Conservation (phyloP, 1,140 invertebrate genomes). For the Drosophila sucinea region DNA sequence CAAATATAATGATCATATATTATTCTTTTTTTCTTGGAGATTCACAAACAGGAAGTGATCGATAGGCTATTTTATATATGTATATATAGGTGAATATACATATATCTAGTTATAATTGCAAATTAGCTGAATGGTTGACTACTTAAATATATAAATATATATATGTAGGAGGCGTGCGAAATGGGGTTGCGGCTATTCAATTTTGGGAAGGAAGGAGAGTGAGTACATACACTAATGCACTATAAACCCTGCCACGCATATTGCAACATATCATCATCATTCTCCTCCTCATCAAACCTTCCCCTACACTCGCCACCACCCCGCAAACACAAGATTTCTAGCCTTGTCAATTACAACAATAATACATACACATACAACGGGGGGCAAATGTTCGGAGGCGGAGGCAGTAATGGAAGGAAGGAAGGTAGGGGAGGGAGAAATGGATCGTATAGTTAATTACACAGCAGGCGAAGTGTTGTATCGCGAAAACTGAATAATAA, state of each 20-base stretch:
- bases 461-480: not conserved
- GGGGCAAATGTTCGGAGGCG: not conserved
- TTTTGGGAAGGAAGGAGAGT: not conserved
- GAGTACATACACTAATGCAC: not conserved
- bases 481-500: not conserved
- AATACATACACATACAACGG: conserved; percentile 3
- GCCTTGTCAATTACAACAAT: not conserved
- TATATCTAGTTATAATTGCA: conserved; percentile 26
- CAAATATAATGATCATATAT: not conserved
- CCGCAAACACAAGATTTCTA: not conserved
- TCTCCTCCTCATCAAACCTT: not conserved
- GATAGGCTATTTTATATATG: conserved; percentile 19
- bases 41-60: conserved; percentile 18
- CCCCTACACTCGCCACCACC: no score
- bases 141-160: conserved; percentile 22
- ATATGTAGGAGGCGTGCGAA: not conserved
- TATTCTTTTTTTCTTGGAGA: conserved; percentile 11
- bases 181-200: not conserved
- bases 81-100: conserved; percentile 37
- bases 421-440: not conserved
- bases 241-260: not conserved
- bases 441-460: not conserved
- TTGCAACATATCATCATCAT: not conserved
- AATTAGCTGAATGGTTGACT: conserved; percentile 5
- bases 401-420: not conserved